Conservation (phyloP, 2,113 vertebrate genomes). For the Nestor notabilis region DNA sequence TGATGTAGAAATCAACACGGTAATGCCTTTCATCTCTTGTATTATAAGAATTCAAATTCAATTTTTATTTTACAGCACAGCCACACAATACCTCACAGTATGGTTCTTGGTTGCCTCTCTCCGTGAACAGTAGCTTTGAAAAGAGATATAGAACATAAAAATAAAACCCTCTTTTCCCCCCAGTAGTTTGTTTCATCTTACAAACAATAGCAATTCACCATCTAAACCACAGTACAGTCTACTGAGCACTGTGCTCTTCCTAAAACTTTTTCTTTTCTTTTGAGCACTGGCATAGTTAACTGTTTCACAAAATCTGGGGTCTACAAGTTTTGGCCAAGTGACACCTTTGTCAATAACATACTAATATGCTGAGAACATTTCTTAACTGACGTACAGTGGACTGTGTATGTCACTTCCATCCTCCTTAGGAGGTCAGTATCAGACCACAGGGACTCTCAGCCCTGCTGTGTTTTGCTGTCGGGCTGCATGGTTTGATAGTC, state of each 20-base stretch:
- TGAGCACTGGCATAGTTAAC: not conserved
- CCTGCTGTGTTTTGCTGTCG: not conserved
- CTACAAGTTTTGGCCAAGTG: not conserved
- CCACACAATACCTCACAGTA: conserved; percentile 8
- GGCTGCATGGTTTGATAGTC: not conserved
- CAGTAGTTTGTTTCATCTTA: conserved; percentile 22
- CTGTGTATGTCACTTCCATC: not conserved
- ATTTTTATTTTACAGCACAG: conserved; percentile 58
- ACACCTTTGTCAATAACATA: not conserved
- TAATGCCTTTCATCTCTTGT: conserved; percentile 41
- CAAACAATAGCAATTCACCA: conserved; percentile 27
- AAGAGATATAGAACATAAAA: conserved; percentile 38
- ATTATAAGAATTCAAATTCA: conserved; percentile 56
- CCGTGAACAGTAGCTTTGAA: conserved; percentile 12
- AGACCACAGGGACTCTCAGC: not conserved
- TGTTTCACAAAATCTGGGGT: not conserved
- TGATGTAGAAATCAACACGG: conserved; percentile 43
- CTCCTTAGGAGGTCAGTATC: not conserved
- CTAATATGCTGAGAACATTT: not conserved
- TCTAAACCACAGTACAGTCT: not conserved
- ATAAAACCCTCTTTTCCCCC: not conserved
- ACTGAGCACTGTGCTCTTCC: not conserved
- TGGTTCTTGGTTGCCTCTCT: conserved; percentile 24
- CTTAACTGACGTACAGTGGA: not conserved
- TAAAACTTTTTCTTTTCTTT: not conserved